Evolutionary conservation across 2,888 invertebrate species (phyloP).

Genomic region (Nemoura dubitans): DNA sequence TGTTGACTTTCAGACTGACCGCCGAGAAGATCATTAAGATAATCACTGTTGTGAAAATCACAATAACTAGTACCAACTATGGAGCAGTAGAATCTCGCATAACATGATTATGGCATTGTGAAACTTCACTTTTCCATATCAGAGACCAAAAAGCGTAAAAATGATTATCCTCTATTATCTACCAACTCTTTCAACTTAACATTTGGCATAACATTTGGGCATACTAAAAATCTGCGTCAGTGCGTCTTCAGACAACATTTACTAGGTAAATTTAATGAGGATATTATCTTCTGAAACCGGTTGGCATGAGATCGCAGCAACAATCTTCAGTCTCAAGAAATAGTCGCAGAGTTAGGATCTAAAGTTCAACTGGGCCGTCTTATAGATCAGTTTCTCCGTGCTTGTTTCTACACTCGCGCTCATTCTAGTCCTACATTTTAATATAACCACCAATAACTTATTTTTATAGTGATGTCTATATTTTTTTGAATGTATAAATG

Average conservation of each 20-base stretch:
- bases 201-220: not conserved
- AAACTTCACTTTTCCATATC: not conserved
- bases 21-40: not conserved
- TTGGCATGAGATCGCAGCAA: not conserved
- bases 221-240: not conserved
- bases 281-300: not conserved
- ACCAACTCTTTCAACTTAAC: not conserved
- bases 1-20: not conserved
- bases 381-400: not conserved
- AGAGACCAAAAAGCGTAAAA: not conserved
- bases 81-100: not conserved
- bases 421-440: not conserved
- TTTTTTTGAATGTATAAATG: not conserved
- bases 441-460: not conserved
- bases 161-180: not conserved
- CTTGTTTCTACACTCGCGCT: not conserved
- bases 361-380: not conserved
- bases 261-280: not conserved
- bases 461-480: not conserved
- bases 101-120: not conserved
- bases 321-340: slow-evolving; percentile 7
- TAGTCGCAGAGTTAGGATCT: not conserved
- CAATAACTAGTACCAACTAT: not conserved
- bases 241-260: not conserved
- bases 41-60: not conserved